phyloP scores from a whole-genome alignment of 2,888 invertebrate species.

The Andricus curvator region DNA sequence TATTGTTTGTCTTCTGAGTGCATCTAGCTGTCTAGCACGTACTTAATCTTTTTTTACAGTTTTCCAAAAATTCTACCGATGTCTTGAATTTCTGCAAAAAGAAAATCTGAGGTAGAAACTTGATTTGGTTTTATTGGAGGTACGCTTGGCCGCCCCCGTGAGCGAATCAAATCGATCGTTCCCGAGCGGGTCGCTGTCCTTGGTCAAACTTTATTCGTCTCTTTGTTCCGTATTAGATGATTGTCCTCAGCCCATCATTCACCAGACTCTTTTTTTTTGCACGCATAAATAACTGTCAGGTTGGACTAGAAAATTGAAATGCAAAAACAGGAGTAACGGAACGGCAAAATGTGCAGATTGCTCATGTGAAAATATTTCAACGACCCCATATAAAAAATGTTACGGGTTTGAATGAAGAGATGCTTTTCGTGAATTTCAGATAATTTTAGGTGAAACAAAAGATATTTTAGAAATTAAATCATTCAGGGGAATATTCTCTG shows the following conservation, averaged over 20 bases:
- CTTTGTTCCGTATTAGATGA: slow-evolving; percentile 42
- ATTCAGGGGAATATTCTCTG: neutral
- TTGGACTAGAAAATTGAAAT: slow-evolving; percentile 25
- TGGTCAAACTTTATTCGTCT: slow-evolving; percentile 46
- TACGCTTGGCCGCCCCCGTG: slow-evolving; percentile 40
- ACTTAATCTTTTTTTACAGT: neutral
- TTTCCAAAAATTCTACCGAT: neutral
- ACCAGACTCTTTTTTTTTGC: slow-evolving; percentile 19
- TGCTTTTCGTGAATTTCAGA: neutral
- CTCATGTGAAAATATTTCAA: neutral
- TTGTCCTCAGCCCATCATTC: slow-evolving; percentile 20
- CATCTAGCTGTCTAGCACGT: neutral
- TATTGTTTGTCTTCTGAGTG: neutral
- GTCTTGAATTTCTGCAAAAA: neutral
- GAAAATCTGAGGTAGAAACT: slow-evolving; percentile 27
- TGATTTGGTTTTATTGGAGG: slow-evolving; percentile 19
- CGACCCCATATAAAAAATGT: neutral
- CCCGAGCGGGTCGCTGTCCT: slow-evolving; percentile 26
- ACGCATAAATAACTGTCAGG: slow-evolving; percentile 9
- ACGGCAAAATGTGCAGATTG: neutral
- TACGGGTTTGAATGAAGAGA: neutral
- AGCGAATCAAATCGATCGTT: slow-evolving; percentile 47
- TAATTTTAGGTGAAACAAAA: neutral
- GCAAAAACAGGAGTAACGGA: neutral
- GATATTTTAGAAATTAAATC: neutral